Evolutionary conservation across 2,888 invertebrate genomes (phyloP).

Genomic region (Hypselothyrea guttata): DNA sequence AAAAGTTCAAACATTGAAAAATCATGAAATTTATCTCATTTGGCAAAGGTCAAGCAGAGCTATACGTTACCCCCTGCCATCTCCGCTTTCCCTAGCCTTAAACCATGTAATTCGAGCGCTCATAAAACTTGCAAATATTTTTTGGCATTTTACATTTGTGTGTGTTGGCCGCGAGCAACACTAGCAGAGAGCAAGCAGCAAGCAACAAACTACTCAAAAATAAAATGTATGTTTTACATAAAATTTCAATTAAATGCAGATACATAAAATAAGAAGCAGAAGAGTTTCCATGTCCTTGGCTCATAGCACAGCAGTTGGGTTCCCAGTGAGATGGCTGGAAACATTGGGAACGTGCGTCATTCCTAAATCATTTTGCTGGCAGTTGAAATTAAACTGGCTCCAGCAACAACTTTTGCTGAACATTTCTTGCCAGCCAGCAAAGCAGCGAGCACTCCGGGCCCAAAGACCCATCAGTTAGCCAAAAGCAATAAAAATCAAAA

Average conservation of each 20-base stretch:
- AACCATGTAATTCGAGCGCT: constrained; percentile 57
- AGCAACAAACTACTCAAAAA: constrained; percentile 54
- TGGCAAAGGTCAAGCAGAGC: constrained; percentile 62
- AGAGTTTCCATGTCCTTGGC: constrained; percentile 53
- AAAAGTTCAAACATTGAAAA: constrained; percentile 67
- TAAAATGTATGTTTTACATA: constrained; percentile 71
- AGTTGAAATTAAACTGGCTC: constrained; percentile 68
- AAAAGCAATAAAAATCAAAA: constrained; percentile 56
- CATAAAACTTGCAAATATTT: constrained; percentile 70
- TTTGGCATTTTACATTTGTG: constrained; percentile 47
- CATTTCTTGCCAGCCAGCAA: constrained; percentile 66
- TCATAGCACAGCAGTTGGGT: constrained; percentile 6
- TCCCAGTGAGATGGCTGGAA: background rate
- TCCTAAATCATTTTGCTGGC: constrained; percentile 72
- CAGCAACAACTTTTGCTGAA: constrained; percentile 66
- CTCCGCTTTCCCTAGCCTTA: constrained; percentile 12
- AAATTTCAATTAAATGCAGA: constrained; percentile 74
- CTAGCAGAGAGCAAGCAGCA: background rate
- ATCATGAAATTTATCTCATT: constrained; percentile 71
- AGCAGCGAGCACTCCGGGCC: constrained; percentile 20
- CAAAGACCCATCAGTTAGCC: constrained; percentile 52
- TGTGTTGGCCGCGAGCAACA: constrained; percentile 16
- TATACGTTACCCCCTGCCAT: constrained; percentile 11
- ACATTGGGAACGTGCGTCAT: constrained; percentile 51
- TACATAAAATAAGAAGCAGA: constrained; percentile 46